These are phyloP conservation scores for Polypedilum pembai DNA, from an alignment of 1,140 invertebrate species.

Conservation along the genomic window DNA sequence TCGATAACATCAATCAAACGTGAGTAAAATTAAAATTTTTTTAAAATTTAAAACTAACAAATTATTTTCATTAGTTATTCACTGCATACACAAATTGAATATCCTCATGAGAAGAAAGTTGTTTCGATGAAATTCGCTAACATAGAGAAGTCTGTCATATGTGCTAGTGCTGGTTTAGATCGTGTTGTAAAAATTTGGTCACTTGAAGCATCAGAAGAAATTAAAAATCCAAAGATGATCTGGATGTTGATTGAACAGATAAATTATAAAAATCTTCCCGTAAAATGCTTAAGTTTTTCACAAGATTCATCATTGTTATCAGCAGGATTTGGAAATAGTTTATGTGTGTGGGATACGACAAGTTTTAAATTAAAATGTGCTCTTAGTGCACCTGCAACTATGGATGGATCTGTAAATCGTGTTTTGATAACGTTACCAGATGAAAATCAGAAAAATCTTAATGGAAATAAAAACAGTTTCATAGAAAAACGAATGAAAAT, in stretches of 20 bases:
- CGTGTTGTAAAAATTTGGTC: conserved; percentile 67
- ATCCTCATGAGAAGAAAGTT: conserved; percentile 59
- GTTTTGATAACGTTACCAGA: conserved; percentile 36
- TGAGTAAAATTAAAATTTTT: conserved; percentile 40
- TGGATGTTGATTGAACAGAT: conserved; percentile 63
- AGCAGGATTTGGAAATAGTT: conserved; percentile 57
- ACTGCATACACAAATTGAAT: conserved; percentile 65
- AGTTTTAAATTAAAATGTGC: conserved; percentile 50
- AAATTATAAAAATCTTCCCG: conserved; percentile 52
- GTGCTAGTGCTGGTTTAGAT: conserved; percentile 60
- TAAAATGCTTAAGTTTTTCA: conserved; percentile 57
- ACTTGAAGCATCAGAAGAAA: conserved; percentile 48
- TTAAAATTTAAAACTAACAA: conserved; percentile 24
- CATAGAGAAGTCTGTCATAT: conserved; percentile 43
- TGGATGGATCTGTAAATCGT: conserved; percentile 37
- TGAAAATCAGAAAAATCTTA: conserved; percentile 32
- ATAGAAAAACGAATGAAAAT: conserved; percentile 36
- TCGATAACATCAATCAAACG: conserved; percentile 53
- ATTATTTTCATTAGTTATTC: conserved; percentile 50
- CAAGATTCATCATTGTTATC: conserved; percentile 68
- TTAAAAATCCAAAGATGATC: conserved; percentile 46
- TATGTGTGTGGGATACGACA: conserved; percentile 63
- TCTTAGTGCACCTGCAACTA: conserved; percentile 37
- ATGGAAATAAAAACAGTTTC: conserved; percentile 32
- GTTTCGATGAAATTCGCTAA: conserved; percentile 57